Evolutionary conservation across 2,888 invertebrate species (phyloP), one percentile per base, ranked within the genome.

Genomic region (Colletes collaris): DNA sequence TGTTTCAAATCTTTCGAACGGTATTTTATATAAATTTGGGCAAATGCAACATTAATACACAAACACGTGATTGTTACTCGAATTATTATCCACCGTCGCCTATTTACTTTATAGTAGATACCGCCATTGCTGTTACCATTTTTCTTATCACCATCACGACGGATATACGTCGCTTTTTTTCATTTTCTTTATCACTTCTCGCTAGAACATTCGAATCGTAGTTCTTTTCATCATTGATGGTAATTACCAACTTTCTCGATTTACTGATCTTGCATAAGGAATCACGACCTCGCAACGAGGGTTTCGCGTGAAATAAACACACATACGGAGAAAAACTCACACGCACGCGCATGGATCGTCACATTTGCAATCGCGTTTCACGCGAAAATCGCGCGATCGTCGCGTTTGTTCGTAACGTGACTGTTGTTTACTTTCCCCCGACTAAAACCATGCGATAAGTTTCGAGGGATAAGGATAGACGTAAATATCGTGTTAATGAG

Each of bases 321-420:
- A 58, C 55, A 19, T 59, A 37, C 13, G 6, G 4, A 10, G 7
- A 49, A 13, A 60, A 5, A 50, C 16, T 35, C 27, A 66, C 3
- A 27, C 44, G 44, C 44, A 44, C 40, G 5, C 44, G 10, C 44
- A 8, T 6, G 8, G 8, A 50, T 60, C 64, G 79, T 78, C 79
- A 68, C 79, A 68, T 79, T 79, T 85, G 83, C 62, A 52, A 6
- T n/a, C 53, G 56, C 55, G 67, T 40, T 13, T 27, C 49, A 13
- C 27, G 16, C 49, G 65, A 76, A 53, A 52, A n/a, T 53, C 76
- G 76, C 49, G 19, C 19, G 75, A 79, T 67, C 64, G 69, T 67
- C 69, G 55, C 58, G 62, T 76, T 76, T 52, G 63, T 56, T 53
- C 27, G 64, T 7, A 59, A 50, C 50, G 19, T 44, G 46, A 58